Base-by-base conservation (phyloP, 2,113 vertebrate species). In the Cyanoliseus patagonus region DNA sequence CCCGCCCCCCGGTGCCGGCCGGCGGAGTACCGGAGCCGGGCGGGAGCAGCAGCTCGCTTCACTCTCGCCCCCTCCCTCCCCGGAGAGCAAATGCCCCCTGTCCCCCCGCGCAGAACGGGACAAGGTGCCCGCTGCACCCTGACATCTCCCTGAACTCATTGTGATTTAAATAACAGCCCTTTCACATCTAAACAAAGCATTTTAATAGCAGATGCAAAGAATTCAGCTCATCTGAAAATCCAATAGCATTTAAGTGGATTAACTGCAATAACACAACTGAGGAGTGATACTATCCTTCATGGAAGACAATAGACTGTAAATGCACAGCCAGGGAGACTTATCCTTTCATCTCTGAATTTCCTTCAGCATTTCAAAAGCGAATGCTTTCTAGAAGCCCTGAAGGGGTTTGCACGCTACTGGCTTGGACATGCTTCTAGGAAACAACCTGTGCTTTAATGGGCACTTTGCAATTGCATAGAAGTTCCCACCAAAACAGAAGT, bases 171-270 rank as follows among this genome's bases (percentile, higher is more conserved):
- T 94, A 95, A 92, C 89, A 62, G 92, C 68, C 94, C 92, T 97
- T 96, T 91, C 93, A 96, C 92, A 55, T 76, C 84, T 61, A 82
- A 93, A 96, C 96, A 97, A 97, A 96, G 95, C 94, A 27, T 74
- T 90, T 95, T 86, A 95, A 97, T 96, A 94, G 96, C 95, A 93
- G 91, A 93, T 93, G 95, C 95, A 94, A 95, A 90, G 97, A 96
- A 97, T 96, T 95, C 96, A 57, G 89, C 96, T 96, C 93, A 94
- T 92, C 95, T 94, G 96, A 95, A 97, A 98, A 96, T 95, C 97
- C 96, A 92, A 97, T 96, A 93, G 96, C 94, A 96, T 97, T 97
- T 97, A 97, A 98, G 96, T 98, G 97, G 97, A 97, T 98, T 98
- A 98, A 95, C 88, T 94, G 93, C 96, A 97, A 97, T 96, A 97